Evolutionary conservation across 1,140 invertebrate genomes (phyloP), one percentile per base, ranked within the genome.

Genomic region (Temnothorax nylanderi): DNA sequence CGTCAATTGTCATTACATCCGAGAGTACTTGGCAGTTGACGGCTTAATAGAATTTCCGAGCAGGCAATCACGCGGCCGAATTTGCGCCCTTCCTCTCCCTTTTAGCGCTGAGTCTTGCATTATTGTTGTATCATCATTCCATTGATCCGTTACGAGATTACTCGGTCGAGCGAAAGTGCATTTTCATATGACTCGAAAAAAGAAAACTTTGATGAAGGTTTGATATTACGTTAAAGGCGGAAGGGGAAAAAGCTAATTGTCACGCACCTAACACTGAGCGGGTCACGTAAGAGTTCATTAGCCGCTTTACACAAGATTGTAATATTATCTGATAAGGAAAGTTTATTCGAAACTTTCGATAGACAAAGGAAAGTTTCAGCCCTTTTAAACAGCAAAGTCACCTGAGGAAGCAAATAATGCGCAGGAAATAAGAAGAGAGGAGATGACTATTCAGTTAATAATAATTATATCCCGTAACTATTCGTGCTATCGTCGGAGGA

Each of bases 11-110:
- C 77, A 82, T 85, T 75, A 34, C 44, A 26, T 7, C 54, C 26
- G 32, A 34, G 34, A 26, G 51, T 51, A 34, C 54, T 41, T 81
- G 80, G 87, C 80, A 85, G 85, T 72, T 56, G 78, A 62, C 65
- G 26, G 77, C n/a, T 89, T 90, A 90, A 89, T 90, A 80, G 88
- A 90, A 90, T 90, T 89, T 81, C 75, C 60, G 64, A 85, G 80
- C 85, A 85, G 75, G 49, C 44, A 84, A 77, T 65, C 49, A 41
- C 37, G 77, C 47, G n/a, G 26, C 62, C 51, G 21, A 84, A 84
- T 75, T 75, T 47, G 44, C 69, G 2, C 26, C 65, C 49, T 82
- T 37, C 26, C 34, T 32, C 54, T n/a, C 69, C 32, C 69, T 58
- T 75, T 71, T 16, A 34, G 32, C 21, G 11, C 16, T 21, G 18